Base-by-base conservation (phyloP, 2,113 vertebrate species). In the Hippocampus comes region DNA sequence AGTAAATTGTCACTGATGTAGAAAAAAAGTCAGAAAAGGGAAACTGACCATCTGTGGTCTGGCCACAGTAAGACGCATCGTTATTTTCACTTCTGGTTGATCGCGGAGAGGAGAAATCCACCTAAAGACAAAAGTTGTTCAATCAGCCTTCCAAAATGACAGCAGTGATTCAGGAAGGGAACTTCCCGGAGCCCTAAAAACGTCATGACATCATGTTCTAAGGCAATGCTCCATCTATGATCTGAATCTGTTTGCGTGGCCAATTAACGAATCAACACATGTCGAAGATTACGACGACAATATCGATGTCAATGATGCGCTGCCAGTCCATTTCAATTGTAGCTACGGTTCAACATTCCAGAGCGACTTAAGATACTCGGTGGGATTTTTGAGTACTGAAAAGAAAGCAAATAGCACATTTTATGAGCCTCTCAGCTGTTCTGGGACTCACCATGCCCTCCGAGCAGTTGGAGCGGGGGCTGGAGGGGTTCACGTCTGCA, bases 401-500 rank as follows among this genome's bases (percentile, higher is more conserved):
- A 63, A 21, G 34, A 21, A 63, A 10, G 18, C 18, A 63, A 41
- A 21, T n/a, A 17, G 21, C 38, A 1, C 53, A 60, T 60, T 60
- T 60, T 60, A 71, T 69, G 51, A 75, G 55, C 34, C 8, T n/a
- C 4, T 77, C 83, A 85, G 82, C 84, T 83, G 75, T 74, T 59
- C 38, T 1, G 5, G 8, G 34, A 81, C 95, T 97, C 87, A 98
- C 97, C 95, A 93, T 95, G 93, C 95, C 95, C 0, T 98, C 96
- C 0, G 97, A 98, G 89, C 96, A 98, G 90, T 92, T 98, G 90
- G 97, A 98, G 46, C 92, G 91, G 23, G 96, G 95, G 84, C 97
- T 97, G 90, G 95, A 97, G 42, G 94, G 93, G 0, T 95, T 95
- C 0, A 95, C 97, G 68, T 97, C 96, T 34, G 94, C 94, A 9